phyloP scores from a whole-genome alignment of 2,113 vertebrate genomes.

The Psammodynastes pulverulentus region DNA sequence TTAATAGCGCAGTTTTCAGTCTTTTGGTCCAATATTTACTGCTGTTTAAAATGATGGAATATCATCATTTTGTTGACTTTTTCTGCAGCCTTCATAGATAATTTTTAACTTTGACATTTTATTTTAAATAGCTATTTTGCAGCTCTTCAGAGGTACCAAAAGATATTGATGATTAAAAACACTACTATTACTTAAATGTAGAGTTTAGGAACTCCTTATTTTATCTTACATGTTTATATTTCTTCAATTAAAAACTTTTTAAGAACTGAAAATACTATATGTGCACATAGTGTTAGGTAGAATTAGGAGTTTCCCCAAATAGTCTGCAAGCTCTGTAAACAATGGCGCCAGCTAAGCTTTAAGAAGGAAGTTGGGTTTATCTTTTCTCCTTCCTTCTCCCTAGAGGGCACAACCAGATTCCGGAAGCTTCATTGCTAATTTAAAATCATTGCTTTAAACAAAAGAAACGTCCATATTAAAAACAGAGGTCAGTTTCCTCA shows the following conservation, averaged over 20 bases:
- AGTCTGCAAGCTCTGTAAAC: neutral
- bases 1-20: neutral
- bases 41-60: neutral
- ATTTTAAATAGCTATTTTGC: neutral
- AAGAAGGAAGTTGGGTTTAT: neutral
- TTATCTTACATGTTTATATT: neutral
- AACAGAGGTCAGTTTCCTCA: neutral
- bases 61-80: constrained; percentile 2
- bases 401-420: neutral
- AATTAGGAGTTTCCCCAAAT: neutral
- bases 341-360: neutral
- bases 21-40: constrained; percentile 1
- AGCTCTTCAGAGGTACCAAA: neutral
- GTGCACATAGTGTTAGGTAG: neutral
- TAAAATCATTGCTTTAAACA: neutral
- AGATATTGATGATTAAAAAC: neutral
- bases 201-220: neutral
- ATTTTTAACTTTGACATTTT: neutral
- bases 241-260: neutral
- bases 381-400: neutral
- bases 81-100: constrained; percentile 16
- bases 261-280: neutral
- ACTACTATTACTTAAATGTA: neutral
- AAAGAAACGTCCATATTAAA: neutral
- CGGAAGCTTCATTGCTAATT: neutral